Conservation (phyloP, 2,888 invertebrate genomes). For the Teleogryllus oceanicus region DNA sequence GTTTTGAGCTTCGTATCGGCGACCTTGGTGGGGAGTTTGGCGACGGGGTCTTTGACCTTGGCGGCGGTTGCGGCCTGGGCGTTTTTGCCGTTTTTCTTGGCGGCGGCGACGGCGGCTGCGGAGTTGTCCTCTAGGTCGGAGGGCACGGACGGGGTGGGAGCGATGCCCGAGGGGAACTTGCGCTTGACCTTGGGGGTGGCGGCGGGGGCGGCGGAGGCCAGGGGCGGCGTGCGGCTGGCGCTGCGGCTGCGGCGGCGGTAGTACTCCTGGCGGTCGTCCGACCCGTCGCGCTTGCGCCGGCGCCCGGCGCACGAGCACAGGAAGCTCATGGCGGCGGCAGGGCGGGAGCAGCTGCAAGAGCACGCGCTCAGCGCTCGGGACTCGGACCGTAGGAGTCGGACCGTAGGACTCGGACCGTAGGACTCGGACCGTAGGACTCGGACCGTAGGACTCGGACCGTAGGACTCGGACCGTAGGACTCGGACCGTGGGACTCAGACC, state of each 20-base stretch:
- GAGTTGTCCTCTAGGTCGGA: background rate
- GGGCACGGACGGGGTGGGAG: background rate
- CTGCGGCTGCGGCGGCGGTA: background rate
- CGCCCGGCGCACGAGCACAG: constrained; percentile 22
- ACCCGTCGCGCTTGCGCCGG: background rate
- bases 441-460: too few relatives aligned
- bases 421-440: too few relatives aligned
- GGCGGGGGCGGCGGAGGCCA: background rate
- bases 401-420: too few relatives aligned
- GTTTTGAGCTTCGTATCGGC: background rate
- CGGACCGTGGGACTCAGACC: too few relatives aligned
- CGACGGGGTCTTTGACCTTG: background rate
- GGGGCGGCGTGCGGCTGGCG: background rate
- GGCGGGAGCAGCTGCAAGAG: background rate
- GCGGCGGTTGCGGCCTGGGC: background rate
- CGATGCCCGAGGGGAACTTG: constrained; percentile 5
- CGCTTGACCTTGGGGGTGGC: background rate
- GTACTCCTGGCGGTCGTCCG: background rate
- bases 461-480: too few relatives aligned
- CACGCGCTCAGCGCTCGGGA: background rate
- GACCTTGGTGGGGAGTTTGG: background rate
- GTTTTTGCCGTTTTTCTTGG: background rate
- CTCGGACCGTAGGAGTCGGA: accelerated
- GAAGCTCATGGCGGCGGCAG: constrained; percentile 9
- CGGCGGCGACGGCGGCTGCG: background rate